Evolutionary conservation across 2,113 vertebrate genomes (phyloP).

Genomic region (Osmerus eperlanus): DNA sequence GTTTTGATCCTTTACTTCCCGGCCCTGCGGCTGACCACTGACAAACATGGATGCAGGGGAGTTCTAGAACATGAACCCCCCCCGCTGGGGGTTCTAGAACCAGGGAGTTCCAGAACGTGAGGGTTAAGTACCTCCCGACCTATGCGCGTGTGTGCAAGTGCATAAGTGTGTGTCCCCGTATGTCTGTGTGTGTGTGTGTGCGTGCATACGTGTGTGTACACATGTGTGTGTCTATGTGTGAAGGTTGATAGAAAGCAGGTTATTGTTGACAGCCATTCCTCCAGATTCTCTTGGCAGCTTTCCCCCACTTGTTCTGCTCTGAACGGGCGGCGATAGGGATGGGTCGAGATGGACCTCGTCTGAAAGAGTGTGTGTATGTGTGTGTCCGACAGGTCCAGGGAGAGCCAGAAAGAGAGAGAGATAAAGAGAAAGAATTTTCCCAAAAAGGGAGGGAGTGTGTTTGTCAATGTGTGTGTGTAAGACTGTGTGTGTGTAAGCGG

Average conservation of each 20-base stretch:
- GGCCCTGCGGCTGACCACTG: too few relatives aligned
- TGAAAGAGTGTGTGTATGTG: not conserved
- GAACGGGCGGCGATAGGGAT: conserved; percentile 23
- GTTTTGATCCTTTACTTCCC: too few relatives aligned
- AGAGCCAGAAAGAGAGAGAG: conserved; percentile 7
- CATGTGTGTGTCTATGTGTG: conserved; percentile 39
- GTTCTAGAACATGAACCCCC: too few relatives aligned
- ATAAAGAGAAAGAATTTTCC: not conserved
- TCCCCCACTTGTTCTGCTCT: conserved; percentile 50
- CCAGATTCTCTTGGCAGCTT: conserved; percentile 63
- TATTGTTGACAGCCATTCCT: conserved; percentile 57
- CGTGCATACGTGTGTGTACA: conserved; percentile 13
- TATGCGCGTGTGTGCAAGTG: conserved; percentile 5
- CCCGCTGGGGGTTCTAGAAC: not conserved
- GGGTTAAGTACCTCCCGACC: not conserved
- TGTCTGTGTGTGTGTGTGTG: too few relatives aligned
- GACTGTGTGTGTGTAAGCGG: conserved; percentile 30
- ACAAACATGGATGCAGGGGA: too few relatives aligned
- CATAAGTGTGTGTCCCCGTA: conserved; percentile 1
- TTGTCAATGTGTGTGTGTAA: conserved; percentile 16
- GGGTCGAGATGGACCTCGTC: conserved; percentile 9
- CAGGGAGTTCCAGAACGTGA: not conserved
- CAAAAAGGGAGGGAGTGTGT: not conserved
- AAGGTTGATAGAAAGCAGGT: conserved; percentile 64
- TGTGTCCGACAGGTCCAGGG: not conserved